Base-by-base conservation (phyloP, 1,140 invertebrate species). In the Chironomus striatipennis region DNA sequence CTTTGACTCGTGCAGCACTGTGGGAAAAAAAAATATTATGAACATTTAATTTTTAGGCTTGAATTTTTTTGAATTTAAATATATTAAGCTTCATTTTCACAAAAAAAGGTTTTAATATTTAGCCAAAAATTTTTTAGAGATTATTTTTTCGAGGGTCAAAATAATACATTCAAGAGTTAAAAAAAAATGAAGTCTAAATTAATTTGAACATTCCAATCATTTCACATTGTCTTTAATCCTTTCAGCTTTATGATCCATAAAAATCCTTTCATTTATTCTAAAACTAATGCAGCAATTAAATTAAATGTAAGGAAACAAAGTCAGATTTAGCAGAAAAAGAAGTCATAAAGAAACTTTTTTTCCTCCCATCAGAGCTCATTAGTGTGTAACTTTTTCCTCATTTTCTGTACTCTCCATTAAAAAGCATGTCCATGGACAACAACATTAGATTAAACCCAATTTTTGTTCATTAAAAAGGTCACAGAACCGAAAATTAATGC, bases 391-490 rank as follows among this genome's bases (percentile, higher is more conserved):
- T 57, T 57, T 57, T 57, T n/a, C 12, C 47, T 57, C 47, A 57
- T n/a, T n/a, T 57, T 15, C n/a, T 57, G 43, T 15, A n/a, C 47
- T 57, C 47, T 57, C 47, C 47, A 57, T 57, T 57, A 15, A 57
- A 57, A 57, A 57, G 9, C 47, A 57, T 57, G 47, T 57, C 12
- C 12, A 57, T n/a, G 4, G 24, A 34, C 24, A 34, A 34, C 24
- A 34, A 34, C 24, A 34, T 34, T 34, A 34, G 24, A 34, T 34
- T 34, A 34, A 2, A 34, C 24, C 24, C 24, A 57, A 57, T 15
- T 57, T 57, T 57, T n/a, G n/a, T 15, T 57, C 47, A 57, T 57
- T 12, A n/a, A 57, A 57, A 57, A 57, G 47, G 47, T 57, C 47
- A 57, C 47, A 57, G 24, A 34, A 34, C 24, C 24, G 24, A 34